Percentiles rank a stretch among this genome's conserved stretches.
Evolutionary conservation across 2,113 vertebrate species (phyloP).

Genomic region (Sinocyclocheilus anophthalmus): DNA sequence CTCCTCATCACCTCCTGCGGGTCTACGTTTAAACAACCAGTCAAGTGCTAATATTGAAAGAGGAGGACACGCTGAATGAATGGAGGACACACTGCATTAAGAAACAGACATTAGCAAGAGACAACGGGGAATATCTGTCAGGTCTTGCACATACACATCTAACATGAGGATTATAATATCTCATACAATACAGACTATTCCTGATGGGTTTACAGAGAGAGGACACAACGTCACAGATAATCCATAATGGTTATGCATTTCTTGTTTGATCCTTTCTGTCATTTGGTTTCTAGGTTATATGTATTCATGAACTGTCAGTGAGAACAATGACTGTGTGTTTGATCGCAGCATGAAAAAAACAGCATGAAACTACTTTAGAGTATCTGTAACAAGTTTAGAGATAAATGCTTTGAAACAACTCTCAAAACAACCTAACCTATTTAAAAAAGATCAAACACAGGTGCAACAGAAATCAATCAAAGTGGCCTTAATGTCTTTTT

Average conservation of each 20-base stretch:
- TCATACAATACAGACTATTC: not conserved
- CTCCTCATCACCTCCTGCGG: slow-evolving; percentile 27
- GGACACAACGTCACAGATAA: slow-evolving; percentile 18
- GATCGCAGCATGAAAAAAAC: not conserved
- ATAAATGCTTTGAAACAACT: not conserved
- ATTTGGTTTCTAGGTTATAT: not conserved
- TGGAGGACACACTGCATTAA: slow-evolving; percentile 25
- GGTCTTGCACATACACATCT: slow-evolving; percentile 38
- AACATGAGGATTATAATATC: slow-evolving; percentile 27
- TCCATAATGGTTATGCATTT: slow-evolving; percentile 14
- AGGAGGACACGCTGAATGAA: slow-evolving; percentile 28
- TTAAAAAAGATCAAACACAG: not conserved
- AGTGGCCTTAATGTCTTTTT: not conserved
- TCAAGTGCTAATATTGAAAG: slow-evolving; percentile 36
- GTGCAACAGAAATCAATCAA: not conserved
- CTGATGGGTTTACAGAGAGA: slow-evolving; percentile 16
- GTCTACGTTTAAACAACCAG: slow-evolving; percentile 11
- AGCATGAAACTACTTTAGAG: not conserved
- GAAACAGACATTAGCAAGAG: slow-evolving; percentile 20
- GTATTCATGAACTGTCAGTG: not conserved
- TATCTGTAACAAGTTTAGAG: not conserved
- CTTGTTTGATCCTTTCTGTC: not conserved
- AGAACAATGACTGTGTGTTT: slow-evolving; percentile 4
- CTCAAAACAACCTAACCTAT: not conserved
- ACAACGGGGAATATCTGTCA: slow-evolving; percentile 22